Base-by-base conservation (phyloP, 2,113 vertebrate species). In the Malurus elegans region DNA sequence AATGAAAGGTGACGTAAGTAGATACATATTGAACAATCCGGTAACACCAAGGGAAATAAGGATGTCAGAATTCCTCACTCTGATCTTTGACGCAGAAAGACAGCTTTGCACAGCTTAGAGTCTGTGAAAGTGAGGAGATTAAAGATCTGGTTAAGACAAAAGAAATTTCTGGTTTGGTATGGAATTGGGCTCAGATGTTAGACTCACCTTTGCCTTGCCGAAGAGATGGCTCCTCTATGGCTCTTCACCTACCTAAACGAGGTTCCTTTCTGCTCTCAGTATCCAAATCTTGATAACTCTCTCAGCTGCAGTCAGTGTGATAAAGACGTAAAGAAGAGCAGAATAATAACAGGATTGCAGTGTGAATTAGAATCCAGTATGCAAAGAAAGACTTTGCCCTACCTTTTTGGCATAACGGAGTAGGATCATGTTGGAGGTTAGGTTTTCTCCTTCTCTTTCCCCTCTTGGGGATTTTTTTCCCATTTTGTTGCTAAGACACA, bases 41-140 rank as follows among this genome's bases (percentile, higher is more conserved):
- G 5, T 16, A 67, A 44, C 9, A 67, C 4, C 7, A 65, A 44
- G 14, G 9, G 14, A 76, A 91, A 60, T 44, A 73, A 67, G 12
- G 9, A 21, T 48, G 19, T 10, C 15, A 56, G 14, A 83, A 40
- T 4, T 91, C 14, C 29, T 83, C 20, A 61, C 9, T 31, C 31
- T 70, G 19, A 36, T 45, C 18, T 79, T 85, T 79, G 20, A 34
- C 40, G 34, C 32, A 47, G 45, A 53, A 78, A 13, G 28, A 38
- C 24, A 57, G 28, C 11, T 48, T 44, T 53, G 44, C 12, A 54
- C 34, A 72, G 14, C 13, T 85, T n/a, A 58, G 16, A 53, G 12
- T 61, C 36, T 45, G 10, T 0, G 0, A 65, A 85, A 88, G 7
- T 2, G 4, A 2, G 57, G 13, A 65, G 14, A 34, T 58, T 88